Evolutionary conservation across 2,113 vertebrate species (phyloP).

Genomic region (Oncorhynchus masou): DNA sequence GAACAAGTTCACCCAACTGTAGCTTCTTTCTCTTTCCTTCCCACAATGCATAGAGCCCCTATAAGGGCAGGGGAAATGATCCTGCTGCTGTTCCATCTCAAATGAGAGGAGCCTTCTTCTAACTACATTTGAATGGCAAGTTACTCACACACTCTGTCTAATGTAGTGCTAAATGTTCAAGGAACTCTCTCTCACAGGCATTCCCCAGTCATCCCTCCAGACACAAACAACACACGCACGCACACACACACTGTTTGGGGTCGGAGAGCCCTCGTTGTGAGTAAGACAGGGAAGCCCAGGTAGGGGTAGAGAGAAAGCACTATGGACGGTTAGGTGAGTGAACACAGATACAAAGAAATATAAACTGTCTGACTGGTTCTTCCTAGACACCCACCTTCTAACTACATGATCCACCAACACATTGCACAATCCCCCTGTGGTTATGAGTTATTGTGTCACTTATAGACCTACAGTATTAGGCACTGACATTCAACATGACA

Average conservation of each 20-base stretch:
- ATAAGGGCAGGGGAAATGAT: no score
- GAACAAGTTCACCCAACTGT: no score
- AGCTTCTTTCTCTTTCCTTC: not conserved
- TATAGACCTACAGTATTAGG: not conserved
- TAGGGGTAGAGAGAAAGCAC: slow-evolving; percentile 22
- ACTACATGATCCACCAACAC: slow-evolving; percentile 51
- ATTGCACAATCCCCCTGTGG: slow-evolving; percentile 46
- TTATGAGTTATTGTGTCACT: not conserved
- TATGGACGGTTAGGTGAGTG: slow-evolving; percentile 39
- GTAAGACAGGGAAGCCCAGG: slow-evolving; percentile 73
- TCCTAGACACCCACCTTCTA: slow-evolving; percentile 37
- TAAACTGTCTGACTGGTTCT: slow-evolving; percentile 65
- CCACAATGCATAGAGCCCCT: slow-evolving; percentile 15
- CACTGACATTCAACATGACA: not conserved
- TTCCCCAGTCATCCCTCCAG: slow-evolving; percentile 59
- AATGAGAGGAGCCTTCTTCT: not conserved
- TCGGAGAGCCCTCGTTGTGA: slow-evolving; percentile 64
- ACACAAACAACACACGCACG: slow-evolving; percentile 5
- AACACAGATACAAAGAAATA: slow-evolving; percentile 46
- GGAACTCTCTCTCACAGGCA: slow-evolving; percentile 38
- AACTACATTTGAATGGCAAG: slow-evolving; percentile 22
- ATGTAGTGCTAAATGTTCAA: slow-evolving; percentile 16
- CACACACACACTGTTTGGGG: slow-evolving; percentile 41
- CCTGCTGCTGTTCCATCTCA: not conserved
- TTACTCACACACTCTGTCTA: slow-evolving; percentile 32